Percentiles rank a stretch among this genome's conserved stretches.
Evolutionary conservation across 2,113 vertebrate species (phyloP).

Genomic region (Cebidichthys violaceus): DNA sequence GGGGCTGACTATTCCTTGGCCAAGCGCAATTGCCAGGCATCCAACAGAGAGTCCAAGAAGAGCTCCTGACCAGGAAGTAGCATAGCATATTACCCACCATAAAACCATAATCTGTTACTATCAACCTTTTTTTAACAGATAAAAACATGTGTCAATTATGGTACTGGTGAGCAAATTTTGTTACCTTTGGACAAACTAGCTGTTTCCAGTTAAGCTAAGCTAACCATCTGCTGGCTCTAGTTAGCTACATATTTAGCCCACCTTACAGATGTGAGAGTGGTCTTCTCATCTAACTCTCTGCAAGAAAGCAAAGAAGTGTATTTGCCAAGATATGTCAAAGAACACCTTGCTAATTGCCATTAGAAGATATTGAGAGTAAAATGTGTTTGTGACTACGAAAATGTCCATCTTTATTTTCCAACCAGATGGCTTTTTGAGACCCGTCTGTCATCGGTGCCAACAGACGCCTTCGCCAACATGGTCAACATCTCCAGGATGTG

Average conservation of each 20-base stretch:
- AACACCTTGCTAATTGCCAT: neutral
- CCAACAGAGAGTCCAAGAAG: neutral
- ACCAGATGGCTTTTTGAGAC: constrained; percentile 93
- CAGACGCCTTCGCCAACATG: constrained; percentile 88
- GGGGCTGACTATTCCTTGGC: neutral
- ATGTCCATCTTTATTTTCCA: constrained; percentile 5
- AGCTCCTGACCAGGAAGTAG: neutral
- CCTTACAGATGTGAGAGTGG: neutral
- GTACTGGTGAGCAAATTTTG: neutral
- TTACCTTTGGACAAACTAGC: neutral
- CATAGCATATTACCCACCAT: neutral
- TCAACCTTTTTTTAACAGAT: neutral
- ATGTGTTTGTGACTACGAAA: constrained; percentile 28
- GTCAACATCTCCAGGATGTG: constrained; percentile 96
- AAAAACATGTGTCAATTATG: neutral
- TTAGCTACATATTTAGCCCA: neutral
- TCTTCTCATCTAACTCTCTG: neutral
- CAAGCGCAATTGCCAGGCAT: neutral
- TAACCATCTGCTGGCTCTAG: neutral
- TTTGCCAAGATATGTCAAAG: neutral
- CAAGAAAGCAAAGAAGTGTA: neutral
- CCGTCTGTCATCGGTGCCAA: constrained; percentile 86
- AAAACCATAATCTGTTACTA: neutral
- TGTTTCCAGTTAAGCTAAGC: neutral
- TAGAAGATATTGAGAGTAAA: neutral